Percentiles rank a stretch among this genome's conserved stretches.
Conservation (phyloP, 2,888 invertebrate genomes). For the Drosophila prostipennis region DNA sequence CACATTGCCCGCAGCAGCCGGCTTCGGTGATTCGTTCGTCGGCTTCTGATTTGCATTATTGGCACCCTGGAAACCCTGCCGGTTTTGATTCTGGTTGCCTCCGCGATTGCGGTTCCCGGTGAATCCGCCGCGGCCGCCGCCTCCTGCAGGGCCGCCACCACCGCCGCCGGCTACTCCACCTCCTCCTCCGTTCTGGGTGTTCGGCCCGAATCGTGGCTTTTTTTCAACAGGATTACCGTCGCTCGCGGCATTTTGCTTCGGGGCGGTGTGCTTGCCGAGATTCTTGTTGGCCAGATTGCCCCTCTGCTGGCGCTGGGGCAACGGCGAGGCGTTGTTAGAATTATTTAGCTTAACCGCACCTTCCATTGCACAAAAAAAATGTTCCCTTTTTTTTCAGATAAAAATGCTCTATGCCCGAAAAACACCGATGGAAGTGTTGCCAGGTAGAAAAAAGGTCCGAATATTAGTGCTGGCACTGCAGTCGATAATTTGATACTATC, state of each 20-base stretch:
- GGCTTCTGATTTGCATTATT: slow-evolving; percentile 67
- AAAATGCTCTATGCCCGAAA: slow-evolving; percentile 4
- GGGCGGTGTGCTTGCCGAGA: slow-evolving; percentile 52
- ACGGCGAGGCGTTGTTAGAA: slow-evolving; percentile 66
- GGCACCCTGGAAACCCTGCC: slow-evolving; percentile 74
- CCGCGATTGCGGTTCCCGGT: slow-evolving; percentile 72
- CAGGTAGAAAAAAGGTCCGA: background rate
- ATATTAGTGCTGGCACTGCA: background rate
- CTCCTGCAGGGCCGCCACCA: slow-evolving; percentile 37
- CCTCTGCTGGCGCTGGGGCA: slow-evolving; percentile 78
- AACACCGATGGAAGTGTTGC: slow-evolving; percentile 1
- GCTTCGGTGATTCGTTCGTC: slow-evolving; percentile 52
- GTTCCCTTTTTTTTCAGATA: background rate
- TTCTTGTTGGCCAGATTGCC: slow-evolving; percentile 53
- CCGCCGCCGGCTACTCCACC: slow-evolving; percentile 42
- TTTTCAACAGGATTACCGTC: slow-evolving; percentile 81
- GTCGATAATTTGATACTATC: background rate
- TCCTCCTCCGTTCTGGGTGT: slow-evolving; percentile 63
- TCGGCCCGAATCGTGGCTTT: slow-evolving; percentile 80
- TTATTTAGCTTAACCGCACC: slow-evolving; percentile 67
- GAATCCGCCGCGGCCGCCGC: slow-evolving; percentile 67
- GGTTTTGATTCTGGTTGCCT: slow-evolving; percentile 71
- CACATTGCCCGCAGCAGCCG: slow-evolving; percentile 55
- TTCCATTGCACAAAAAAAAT: slow-evolving; percentile 59
- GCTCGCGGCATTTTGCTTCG: slow-evolving; percentile 58